Conservation (phyloP, 1,140 invertebrate species). For the Drosophila equinoxialis region DNA sequence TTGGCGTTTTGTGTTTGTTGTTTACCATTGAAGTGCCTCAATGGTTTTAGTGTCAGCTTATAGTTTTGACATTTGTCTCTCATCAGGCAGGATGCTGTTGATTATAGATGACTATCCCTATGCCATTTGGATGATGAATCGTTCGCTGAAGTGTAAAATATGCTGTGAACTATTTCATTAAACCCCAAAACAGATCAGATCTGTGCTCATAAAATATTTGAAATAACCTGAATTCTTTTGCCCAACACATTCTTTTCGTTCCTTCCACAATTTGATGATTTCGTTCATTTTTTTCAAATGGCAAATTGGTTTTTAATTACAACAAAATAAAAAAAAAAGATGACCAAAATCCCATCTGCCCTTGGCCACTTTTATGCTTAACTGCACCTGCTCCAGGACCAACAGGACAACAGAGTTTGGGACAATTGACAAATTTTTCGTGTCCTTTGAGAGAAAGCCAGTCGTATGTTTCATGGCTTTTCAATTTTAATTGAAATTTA, state of each 20-base stretch:
- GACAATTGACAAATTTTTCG: conserved; percentile 35
- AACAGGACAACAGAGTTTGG: neutral
- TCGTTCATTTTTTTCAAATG: conserved; percentile 42
- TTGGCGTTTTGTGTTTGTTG: conserved; percentile 37
- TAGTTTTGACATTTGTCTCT: conserved; percentile 71
- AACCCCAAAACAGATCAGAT: neutral
- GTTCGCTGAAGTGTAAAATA: conserved; percentile 67
- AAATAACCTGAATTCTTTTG: conserved; percentile 14
- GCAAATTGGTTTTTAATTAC: conserved; percentile 68
- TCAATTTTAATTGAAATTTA: conserved; percentile 82
- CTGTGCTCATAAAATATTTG: neutral
- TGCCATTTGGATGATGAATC: conserved; percentile 37
- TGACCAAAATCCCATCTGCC: conserved; percentile 11
- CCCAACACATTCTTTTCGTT: conserved; percentile 6
- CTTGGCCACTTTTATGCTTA: conserved; percentile 67
- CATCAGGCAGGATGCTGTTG: conserved; percentile 39
- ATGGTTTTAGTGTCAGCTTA: conserved; percentile 78
- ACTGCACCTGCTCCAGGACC: conserved; percentile 55
- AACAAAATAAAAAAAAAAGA: conserved; percentile 51
- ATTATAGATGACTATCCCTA: conserved; percentile 57
- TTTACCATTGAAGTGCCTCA: conserved; percentile 66
- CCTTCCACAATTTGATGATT: conserved; percentile 56
- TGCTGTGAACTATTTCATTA: conserved; percentile 32
- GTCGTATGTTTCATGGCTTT: conserved; percentile 75
- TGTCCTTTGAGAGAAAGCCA: conserved; percentile 23